Evolutionary conservation across 2,797 vertebrate species (phyloP).

Genomic region (Hoplostethus mediterraneus): DNA sequence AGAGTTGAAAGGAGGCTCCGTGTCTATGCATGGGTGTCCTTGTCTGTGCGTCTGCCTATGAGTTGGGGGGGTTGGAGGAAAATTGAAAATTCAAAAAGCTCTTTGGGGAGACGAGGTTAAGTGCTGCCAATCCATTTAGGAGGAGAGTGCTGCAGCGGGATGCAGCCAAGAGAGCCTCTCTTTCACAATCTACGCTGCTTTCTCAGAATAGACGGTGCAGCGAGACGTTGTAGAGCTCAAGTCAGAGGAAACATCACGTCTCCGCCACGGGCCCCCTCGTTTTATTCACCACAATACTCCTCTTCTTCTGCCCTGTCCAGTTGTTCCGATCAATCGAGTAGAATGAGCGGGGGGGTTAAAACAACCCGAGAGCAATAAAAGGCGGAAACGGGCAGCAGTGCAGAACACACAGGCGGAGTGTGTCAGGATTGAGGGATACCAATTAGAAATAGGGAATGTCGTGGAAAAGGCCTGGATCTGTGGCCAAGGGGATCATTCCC

Average conservation of each 20-base stretch:
- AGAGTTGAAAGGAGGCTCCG: slow-evolving; percentile 70
- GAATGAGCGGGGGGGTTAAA: background rate
- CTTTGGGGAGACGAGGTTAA: slow-evolving; percentile 75
- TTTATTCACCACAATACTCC: background rate
- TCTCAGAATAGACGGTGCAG: slow-evolving; percentile 21
- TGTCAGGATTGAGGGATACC: slow-evolving; percentile 67
- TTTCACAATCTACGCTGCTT: slow-evolving; percentile 32
- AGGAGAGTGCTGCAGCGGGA: slow-evolving; percentile 50
- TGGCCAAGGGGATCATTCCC: slow-evolving; percentile 76
- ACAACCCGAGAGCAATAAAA: slow-evolving; percentile 29
- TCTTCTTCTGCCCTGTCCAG: slow-evolving; percentile 35
- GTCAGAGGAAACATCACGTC: slow-evolving; percentile 3
- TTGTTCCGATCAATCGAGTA: slow-evolving; percentile 53
- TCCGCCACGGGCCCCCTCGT: background rate
- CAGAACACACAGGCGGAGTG: slow-evolving; percentile 52
- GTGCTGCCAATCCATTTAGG: slow-evolving; percentile 77
- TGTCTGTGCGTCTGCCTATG: slow-evolving; percentile 41
- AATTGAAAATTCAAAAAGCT: slow-evolving; percentile 77
- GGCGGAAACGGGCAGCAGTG: slow-evolving; percentile 33
- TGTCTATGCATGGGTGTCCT: slow-evolving; percentile 48
- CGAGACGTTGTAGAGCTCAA: background rate
- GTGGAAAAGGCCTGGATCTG: slow-evolving; percentile 67
- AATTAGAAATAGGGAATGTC: slow-evolving; percentile 72
- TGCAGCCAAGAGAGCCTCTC: slow-evolving; percentile 14
- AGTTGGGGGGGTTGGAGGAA: slow-evolving; percentile 45